These are phyloP conservation scores for Chloroclystis v-ata DNA, from an alignment of 2,888 invertebrate species.

Conservation along the genomic window DNA sequence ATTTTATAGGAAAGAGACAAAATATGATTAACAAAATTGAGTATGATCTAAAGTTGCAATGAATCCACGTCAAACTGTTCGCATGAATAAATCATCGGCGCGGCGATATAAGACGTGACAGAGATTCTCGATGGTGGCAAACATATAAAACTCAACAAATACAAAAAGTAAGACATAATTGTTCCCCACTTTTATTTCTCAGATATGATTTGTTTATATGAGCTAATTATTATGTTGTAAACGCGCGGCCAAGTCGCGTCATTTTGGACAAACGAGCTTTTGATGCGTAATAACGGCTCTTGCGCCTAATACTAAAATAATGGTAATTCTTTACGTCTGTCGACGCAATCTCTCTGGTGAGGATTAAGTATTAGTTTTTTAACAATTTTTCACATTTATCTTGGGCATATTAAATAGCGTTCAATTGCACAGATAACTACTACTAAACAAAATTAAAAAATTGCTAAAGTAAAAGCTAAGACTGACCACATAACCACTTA, in stretches of 20 bases:
- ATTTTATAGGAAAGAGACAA: no score
- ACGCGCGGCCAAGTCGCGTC: no score
- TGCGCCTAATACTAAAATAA: conserved; percentile 28
- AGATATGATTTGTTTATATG: no score
- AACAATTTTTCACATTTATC: conserved; percentile 3
- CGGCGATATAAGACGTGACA: conserved; percentile 21
- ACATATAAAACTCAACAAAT: no score
- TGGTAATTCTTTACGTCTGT: conserved; percentile 29
- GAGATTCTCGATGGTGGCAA: conserved; percentile 30
- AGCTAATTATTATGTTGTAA: no score
- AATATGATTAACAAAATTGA: neutral
- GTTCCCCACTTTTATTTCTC: no score
- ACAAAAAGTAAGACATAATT: no score
- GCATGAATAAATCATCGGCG: conserved; percentile 49
- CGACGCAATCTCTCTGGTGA: conserved; percentile 14
- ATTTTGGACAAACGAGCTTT: conserved; percentile 29
- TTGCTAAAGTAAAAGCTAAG: no score
- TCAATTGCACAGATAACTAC: no score
- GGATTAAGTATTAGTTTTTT: conserved; percentile 20
- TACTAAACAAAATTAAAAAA: no score
- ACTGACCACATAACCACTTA: no score
- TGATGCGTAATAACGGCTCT: conserved; percentile 29
- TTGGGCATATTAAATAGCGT: neutral
- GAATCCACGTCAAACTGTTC: conserved; percentile 60
- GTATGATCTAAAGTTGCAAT: conserved; percentile 34